Evolutionary conservation across 2,113 vertebrate genomes (phyloP).

Genomic region (Calidris pygmaea): DNA sequence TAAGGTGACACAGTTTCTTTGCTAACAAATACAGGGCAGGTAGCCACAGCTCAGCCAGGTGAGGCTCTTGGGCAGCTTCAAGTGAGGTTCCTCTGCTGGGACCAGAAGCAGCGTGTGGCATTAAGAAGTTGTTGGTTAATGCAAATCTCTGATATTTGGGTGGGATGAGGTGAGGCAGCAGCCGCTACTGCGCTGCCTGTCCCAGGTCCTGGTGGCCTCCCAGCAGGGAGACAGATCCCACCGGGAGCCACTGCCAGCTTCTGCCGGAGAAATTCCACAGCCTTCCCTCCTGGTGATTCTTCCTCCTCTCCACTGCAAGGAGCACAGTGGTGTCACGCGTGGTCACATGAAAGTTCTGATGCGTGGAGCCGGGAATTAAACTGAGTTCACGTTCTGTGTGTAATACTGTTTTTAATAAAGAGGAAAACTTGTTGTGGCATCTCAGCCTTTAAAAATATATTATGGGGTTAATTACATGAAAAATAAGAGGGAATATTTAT

Average conservation of each 20-base stretch:
- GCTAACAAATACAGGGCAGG: background rate
- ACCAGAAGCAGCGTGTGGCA: too few relatives aligned
- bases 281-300: background rate
- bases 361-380: background rate
- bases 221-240: background rate
- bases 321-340: background rate
- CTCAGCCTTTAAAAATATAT: background rate
- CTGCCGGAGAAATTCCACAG: background rate
- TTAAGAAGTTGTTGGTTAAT: background rate
- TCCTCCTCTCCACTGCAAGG: background rate
- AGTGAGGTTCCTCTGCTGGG: background rate
- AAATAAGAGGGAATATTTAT: background rate
- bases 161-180: background rate
- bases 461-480: background rate
- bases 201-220: background rate
- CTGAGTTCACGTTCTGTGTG: rapidly evolving
- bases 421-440: background rate
- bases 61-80: background rate
- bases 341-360: background rate
- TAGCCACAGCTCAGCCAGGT: rapidly evolving
- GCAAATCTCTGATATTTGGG: background rate
- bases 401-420: rapidly evolving
- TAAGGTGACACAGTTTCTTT: background rate
- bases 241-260: background rate
- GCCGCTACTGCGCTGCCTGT: rapidly evolving